Percentiles rank a stretch among this genome's conserved stretches.
These are phyloP conservation scores for Theretra japonica DNA, from an alignment of 2,888 invertebrate genomes.

Conservation along the genomic window DNA sequence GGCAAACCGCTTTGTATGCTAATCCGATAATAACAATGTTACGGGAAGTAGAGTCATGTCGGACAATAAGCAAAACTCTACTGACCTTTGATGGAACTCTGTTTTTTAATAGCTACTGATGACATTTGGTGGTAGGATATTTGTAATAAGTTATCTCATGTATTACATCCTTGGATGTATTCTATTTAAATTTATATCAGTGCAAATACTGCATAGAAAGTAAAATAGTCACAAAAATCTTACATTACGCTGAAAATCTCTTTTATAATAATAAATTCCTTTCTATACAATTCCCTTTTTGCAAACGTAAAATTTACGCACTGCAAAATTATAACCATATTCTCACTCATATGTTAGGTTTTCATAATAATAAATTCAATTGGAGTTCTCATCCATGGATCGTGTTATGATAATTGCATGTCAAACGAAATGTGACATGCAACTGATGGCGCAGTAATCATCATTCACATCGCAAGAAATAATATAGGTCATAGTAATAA, in stretches of 20 bases:
- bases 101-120: slow-evolving; percentile 18
- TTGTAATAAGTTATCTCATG: not conserved
- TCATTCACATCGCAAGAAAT: slow-evolving; percentile 16
- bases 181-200: too few relatives aligned
- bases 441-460: slow-evolving; percentile 10
- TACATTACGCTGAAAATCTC: too few relatives aligned
- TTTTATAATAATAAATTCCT: too few relatives aligned
- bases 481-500: not conserved
- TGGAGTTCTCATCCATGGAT: not conserved
- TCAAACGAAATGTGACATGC: not conserved
- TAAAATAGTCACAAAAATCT: too few relatives aligned
- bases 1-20: slow-evolving; percentile 59
- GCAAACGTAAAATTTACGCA: too few relatives aligned
- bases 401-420: not conserved
- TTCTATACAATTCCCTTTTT: too few relatives aligned
- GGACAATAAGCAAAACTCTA: slow-evolving; percentile 31
- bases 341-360: not conserved
- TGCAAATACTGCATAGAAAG: too few relatives aligned
- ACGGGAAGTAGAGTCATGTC: slow-evolving; percentile 41
- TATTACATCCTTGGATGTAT: too few relatives aligned
- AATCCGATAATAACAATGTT: slow-evolving; percentile 49
- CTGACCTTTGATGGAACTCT: slow-evolving; percentile 20
- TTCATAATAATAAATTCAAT: not conserved
- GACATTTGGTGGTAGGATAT: not conserved
- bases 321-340: too few relatives aligned